Conservation (phyloP, 1,140 invertebrate species). For the Potamilus streckersoni region DNA sequence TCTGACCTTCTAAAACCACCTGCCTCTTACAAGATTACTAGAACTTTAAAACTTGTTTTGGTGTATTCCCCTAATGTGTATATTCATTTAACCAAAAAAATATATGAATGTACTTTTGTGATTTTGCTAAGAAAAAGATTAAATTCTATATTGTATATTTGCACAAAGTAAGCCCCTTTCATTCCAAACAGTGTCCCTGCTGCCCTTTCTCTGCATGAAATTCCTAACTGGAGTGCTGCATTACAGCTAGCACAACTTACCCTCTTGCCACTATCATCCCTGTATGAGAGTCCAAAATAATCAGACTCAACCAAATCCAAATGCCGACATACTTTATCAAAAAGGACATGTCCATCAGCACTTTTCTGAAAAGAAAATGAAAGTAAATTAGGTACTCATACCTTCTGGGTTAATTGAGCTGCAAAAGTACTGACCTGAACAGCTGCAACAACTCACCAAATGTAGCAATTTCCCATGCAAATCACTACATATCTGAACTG, state of each 20-base stretch:
- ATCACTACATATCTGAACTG: neutral
- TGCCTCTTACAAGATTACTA: too few relatives aligned
- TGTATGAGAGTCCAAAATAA: conserved; percentile 92
- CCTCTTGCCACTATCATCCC: conserved; percentile 70
- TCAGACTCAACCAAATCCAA: conserved; percentile 94
- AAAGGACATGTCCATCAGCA: conserved; percentile 85
- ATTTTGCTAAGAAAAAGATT: too few relatives aligned
- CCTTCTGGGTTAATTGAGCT: neutral
- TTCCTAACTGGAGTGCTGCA: too few relatives aligned
- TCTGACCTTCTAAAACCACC: too few relatives aligned
- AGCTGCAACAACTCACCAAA: neutral
- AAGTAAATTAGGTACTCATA: neutral
- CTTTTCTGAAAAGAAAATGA: conserved; percentile 78
- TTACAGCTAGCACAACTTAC: conserved; percentile 1
- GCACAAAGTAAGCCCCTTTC: too few relatives aligned
- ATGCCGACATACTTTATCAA: conserved; percentile 88
- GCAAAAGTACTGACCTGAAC: neutral
- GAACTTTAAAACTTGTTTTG: too few relatives aligned
- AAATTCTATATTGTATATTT: too few relatives aligned
- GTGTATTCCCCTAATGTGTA: too few relatives aligned
- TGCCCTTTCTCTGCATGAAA: too few relatives aligned
- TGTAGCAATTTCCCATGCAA: neutral
- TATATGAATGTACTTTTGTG: too few relatives aligned
- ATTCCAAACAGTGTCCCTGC: too few relatives aligned
- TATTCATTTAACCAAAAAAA: too few relatives aligned